phyloP scores from a whole-genome alignment of 1,140 invertebrate species.

The Listronotus bonariensis region DNA sequence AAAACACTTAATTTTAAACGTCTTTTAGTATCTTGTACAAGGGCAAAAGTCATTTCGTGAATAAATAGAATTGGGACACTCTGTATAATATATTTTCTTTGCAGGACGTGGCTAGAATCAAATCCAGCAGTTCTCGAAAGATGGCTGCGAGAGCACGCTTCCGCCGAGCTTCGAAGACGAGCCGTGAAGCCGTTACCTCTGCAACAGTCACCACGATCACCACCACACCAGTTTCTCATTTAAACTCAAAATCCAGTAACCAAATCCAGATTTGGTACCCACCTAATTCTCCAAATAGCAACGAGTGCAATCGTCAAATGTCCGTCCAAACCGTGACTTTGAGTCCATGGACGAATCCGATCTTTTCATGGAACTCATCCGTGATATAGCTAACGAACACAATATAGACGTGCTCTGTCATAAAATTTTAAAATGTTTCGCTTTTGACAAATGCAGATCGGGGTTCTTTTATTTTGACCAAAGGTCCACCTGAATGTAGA shows the following conservation, averaged over 20 bases:
- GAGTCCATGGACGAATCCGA: constrained; percentile 68
- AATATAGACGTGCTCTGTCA: constrained; percentile 92
- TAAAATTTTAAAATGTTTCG: constrained; percentile 91
- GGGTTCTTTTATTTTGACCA: constrained; percentile 84
- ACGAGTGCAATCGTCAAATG: constrained; percentile 57
- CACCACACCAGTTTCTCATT: constrained; percentile 40
- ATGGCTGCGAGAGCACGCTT: constrained; percentile 75
- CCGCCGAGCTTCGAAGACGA: constrained; percentile 63
- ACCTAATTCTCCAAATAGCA: constrained; percentile 70
- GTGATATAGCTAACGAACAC: constrained; percentile 90
- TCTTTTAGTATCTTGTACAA: no score
- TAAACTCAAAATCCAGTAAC: constrained; percentile 78
- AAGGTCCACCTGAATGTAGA: constrained; percentile 73
- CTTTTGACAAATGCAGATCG: constrained; percentile 85
- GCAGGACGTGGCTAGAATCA: constrained; percentile 59
- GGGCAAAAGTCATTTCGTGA: no score
- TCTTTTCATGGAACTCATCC: constrained; percentile 90
- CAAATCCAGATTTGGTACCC: constrained; percentile 79
- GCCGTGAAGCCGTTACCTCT: constrained; percentile 52
- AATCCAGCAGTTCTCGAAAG: constrained; percentile 66
- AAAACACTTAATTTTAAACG: no score
- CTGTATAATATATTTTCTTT: no score
- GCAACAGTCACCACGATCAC: constrained; percentile 17
- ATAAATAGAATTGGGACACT: no score
- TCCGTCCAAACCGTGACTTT: constrained; percentile 49